A percentile compares a stretch with the other conserved stretches of the same genome.
Evolutionary conservation across 2,888 invertebrate genomes (phyloP).

Genomic region (Orthosia incerta): DNA sequence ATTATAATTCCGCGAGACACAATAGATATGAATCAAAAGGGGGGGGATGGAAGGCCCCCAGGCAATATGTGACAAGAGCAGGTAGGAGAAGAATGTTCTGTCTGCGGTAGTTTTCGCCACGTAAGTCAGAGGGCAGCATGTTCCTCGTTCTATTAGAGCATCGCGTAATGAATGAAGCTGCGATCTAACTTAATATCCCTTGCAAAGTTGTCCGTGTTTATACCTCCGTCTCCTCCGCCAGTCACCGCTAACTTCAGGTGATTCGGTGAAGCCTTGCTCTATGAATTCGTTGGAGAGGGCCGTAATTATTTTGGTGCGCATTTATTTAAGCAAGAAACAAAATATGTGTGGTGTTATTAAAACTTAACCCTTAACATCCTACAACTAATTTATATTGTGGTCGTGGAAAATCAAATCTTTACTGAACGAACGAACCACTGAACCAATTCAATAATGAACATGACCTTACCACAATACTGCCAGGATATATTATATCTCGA

Average conservation of each 20-base stretch:
- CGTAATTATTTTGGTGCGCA: too few relatives aligned
- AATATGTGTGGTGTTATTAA: background rate
- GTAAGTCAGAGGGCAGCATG: background rate
- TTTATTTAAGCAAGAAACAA: background rate
- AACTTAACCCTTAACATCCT: too few relatives aligned
- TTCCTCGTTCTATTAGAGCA: background rate
- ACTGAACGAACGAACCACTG: background rate
- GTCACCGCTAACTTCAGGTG: conserved; percentile 50
- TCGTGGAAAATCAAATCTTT: background rate
- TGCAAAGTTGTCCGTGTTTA: conserved; percentile 47
- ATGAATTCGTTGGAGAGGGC: too few relatives aligned
- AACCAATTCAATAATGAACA: too few relatives aligned
- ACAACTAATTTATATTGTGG: background rate
- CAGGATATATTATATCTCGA: background rate
- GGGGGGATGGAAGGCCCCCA: background rate
- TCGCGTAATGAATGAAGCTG: conserved; percentile 40
- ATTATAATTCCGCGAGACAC: too few relatives aligned
- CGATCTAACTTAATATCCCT: conserved; percentile 62
- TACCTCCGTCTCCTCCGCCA: conserved; percentile 40
- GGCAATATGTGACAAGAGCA: background rate
- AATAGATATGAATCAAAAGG: too few relatives aligned
- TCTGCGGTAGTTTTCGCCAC: background rate
- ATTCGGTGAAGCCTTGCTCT: too few relatives aligned
- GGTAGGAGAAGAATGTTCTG: too few relatives aligned
- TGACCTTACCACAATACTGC: too few relatives aligned